Percentiles rank a stretch among this genome's conserved stretches.
phyloP scores from a whole-genome alignment of 2,888 invertebrate genomes.

The Stenichneumon culpator region DNA sequence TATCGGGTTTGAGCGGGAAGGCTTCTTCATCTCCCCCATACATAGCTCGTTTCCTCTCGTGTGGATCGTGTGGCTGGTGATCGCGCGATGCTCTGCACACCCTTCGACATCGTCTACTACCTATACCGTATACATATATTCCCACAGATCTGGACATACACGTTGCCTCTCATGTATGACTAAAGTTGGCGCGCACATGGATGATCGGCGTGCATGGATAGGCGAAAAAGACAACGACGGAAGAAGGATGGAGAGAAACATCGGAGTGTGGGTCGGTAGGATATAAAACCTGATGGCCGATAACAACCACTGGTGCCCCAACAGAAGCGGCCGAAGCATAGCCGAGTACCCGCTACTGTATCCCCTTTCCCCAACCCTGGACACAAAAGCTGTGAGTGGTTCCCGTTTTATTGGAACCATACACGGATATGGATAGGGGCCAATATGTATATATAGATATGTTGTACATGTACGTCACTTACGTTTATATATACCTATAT shows the following conservation, averaged over 20 bases:
- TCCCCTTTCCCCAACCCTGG: slow-evolving; percentile 69
- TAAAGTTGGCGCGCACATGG: slow-evolving; percentile 27
- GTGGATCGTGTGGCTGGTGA: slow-evolving; percentile 29
- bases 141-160: slow-evolving; percentile 32
- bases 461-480: slow-evolving; percentile 21
- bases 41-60: slow-evolving; percentile 63
- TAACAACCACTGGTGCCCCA: slow-evolving; percentile 84
- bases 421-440: slow-evolving; percentile 82
- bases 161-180: slow-evolving; percentile 20
- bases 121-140: slow-evolving; percentile 24
- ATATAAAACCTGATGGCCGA: slow-evolving; percentile 86
- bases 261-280: slow-evolving; percentile 72
- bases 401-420: slow-evolving; percentile 85
- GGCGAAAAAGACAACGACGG: slow-evolving; percentile 5
- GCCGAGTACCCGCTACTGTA: slow-evolving; percentile 75
- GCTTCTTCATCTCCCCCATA: slow-evolving; percentile 68
- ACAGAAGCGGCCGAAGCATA: slow-evolving; percentile 48
- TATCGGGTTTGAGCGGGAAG: slow-evolving; percentile 78
- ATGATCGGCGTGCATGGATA: slow-evolving; percentile 2
- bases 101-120: slow-evolving; percentile 43
- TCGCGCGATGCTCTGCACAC: slow-evolving; percentile 50
- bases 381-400: slow-evolving; percentile 85
- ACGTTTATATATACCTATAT: neutral
- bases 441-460: slow-evolving; percentile 45
- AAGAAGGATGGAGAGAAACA: slow-evolving; percentile 25